Base-by-base conservation (phyloP, 1,140 invertebrate genomes). In the Drosophila navojoa region DNA sequence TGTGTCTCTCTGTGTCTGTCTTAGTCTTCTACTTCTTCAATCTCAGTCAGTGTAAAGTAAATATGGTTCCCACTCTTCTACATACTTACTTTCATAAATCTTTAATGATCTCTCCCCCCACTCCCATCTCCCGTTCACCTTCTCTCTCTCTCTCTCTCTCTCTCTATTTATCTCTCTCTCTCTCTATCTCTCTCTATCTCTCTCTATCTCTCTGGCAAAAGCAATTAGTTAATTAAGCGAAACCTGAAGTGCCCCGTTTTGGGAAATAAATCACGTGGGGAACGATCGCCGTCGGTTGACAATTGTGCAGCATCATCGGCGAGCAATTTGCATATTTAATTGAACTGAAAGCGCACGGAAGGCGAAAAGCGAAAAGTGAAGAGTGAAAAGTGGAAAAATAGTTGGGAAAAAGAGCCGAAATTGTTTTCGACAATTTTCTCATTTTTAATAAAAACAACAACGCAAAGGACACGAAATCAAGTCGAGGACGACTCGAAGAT, bases 271-370 rank as follows among this genome's bases (percentile, higher is more conserved):
- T 87, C 78, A 79, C 64, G 10, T 6, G 42, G 7, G 6, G 25
- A 45, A 53, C 58, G 62, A 57, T 55, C 74, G 53, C 42, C 57
- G 16, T 35, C 40, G 64, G 61, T 78, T 81, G 78, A 81, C 76
- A 79, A 79, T 79, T 87, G 76, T 82, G 82, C 82, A 86, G 79
- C 82, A 82, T 86, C 82, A 87, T 73, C n/a, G 1, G 58, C 19
- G 32, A 22, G 57, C 50, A 77, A 87, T 87, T 87, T 87, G 82
- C 82, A 87, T 87, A 82, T 79, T 87, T 89, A 87, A 87, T 87
- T 87, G 79, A 86, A 77, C 52, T 63, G 76, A 52, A 44, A 38
- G 6, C 35, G n/a, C 38, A 57, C 16, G 11, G 27, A 35, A 35
- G 7, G 32, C 7, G 25, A 35, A 19, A 40, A 7, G 2, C 15